phyloP scores from a whole-genome alignment of 2,113 vertebrate species.

The Heteronetta atricapilla region DNA sequence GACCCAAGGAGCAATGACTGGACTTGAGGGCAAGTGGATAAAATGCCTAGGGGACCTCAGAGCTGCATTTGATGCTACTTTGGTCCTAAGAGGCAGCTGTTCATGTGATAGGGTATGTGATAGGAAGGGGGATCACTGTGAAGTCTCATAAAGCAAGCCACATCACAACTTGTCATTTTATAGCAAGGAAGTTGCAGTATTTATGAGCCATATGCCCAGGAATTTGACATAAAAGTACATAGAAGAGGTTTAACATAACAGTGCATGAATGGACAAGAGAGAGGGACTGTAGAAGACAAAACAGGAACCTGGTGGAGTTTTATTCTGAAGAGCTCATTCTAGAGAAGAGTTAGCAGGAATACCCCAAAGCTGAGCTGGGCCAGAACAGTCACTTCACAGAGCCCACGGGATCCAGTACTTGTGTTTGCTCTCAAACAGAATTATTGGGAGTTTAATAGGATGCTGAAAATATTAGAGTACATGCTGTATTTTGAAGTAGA shows the following conservation, averaged over 20 bases:
- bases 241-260: not conserved
- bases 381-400: not conserved
- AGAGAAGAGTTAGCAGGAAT: not conserved
- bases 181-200: not conserved
- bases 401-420: not conserved
- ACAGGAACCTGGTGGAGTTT: not conserved
- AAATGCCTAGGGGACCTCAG: not conserved
- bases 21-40: not conserved
- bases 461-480: not conserved
- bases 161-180: not conserved
- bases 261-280: not conserved
- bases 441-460: not conserved
- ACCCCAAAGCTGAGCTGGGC: not conserved
- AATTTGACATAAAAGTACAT: not conserved
- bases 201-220: not conserved
- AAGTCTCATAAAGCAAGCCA: rapidly evolving
- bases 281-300: not conserved
- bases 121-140: not conserved
- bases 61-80: not conserved
- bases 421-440: not conserved
- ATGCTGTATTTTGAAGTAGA: not conserved
- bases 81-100: not conserved
- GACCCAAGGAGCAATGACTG: not conserved
- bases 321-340: not conserved
- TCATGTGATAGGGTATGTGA: not conserved